Percentiles rank a stretch among this genome's conserved stretches.
Conservation (phyloP, 2,888 invertebrate species). For the Temnothorax unifasciatus region DNA sequence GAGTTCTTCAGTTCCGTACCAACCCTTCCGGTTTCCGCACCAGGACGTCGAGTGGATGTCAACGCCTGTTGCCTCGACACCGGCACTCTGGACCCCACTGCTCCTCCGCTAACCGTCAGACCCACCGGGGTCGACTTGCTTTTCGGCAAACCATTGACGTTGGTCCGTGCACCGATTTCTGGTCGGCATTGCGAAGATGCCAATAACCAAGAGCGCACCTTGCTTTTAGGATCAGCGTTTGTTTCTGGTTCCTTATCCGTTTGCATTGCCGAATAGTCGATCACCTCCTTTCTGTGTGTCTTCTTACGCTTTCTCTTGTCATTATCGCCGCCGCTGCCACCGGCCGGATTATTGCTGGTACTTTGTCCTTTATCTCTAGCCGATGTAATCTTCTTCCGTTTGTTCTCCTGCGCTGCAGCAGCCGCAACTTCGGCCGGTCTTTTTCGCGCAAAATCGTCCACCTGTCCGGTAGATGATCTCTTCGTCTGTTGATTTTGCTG, state of each 20-base stretch:
- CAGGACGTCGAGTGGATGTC: slow-evolving; percentile 57
- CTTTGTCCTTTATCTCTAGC: slow-evolving; percentile 61
- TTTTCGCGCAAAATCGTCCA: slow-evolving; percentile 80
- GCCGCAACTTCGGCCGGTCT: slow-evolving; percentile 75
- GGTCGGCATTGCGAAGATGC: slow-evolving; percentile 89
- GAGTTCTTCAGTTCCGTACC: slow-evolving; percentile 51
- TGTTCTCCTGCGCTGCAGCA: slow-evolving; percentile 61
- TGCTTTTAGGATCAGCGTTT: slow-evolving; percentile 89
- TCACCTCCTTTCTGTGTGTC: slow-evolving; percentile 90
- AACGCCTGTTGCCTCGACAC: slow-evolving; percentile 54
- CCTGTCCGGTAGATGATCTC: slow-evolving; percentile 58
- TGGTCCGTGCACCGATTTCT: slow-evolving; percentile 60
- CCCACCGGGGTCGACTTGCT: slow-evolving; percentile 95
- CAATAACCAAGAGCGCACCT: slow-evolving; percentile 95
- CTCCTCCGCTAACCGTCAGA: slow-evolving; percentile 85
- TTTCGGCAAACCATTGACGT: slow-evolving; percentile 90
- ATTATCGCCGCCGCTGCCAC: slow-evolving; percentile 72
- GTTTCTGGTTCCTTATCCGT: slow-evolving; percentile 87
- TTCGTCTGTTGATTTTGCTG: slow-evolving; percentile 61
- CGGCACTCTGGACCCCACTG: slow-evolving; percentile 49
- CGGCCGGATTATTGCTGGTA: slow-evolving; percentile 21
- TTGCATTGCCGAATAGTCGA: slow-evolving; percentile 92
- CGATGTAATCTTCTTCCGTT: slow-evolving; percentile 67
- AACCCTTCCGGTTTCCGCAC: slow-evolving; percentile 36
- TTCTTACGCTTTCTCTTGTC: slow-evolving; percentile 89